These are phyloP conservation scores for Diabrotica virgifera DNA, from an alignment of 1,140 invertebrate genomes.

Conservation along the genomic window DNA sequence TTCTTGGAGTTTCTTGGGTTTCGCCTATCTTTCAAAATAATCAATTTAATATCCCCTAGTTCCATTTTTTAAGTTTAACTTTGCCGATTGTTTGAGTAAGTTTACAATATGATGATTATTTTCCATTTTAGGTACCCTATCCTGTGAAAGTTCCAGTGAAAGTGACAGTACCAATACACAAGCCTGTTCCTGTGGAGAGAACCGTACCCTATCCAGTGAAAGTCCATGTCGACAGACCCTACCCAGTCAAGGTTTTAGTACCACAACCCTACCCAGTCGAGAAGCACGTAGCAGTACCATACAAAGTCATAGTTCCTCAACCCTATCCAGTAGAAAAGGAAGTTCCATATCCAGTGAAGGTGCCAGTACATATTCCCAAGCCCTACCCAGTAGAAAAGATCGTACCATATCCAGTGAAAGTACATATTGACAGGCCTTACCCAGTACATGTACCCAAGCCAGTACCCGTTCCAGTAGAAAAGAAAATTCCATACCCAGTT, in stretches of 20 bases:
- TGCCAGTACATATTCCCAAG: constrained; percentile 58
- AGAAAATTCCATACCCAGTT: constrained; percentile 48
- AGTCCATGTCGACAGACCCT: constrained; percentile 64
- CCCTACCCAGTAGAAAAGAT: constrained; percentile 58
- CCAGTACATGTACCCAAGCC: constrained; percentile 54
- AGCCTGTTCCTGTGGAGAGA: constrained; percentile 71
- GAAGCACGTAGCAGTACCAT: constrained; percentile 61
- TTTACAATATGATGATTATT: too few relatives aligned
- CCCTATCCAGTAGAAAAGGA: constrained; percentile 66
- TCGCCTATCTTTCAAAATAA: too few relatives aligned
- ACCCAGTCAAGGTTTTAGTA: constrained; percentile 63
- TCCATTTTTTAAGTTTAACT: too few relatives aligned
- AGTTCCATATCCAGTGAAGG: constrained; percentile 59
- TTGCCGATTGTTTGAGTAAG: too few relatives aligned
- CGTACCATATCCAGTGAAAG: constrained; percentile 62
- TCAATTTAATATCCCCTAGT: too few relatives aligned
- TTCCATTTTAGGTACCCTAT: constrained; percentile 46
- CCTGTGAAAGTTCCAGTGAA: constrained; percentile 64
- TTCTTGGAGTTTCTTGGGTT: too few relatives aligned
- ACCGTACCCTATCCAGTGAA: constrained; percentile 68
- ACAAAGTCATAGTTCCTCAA: constrained; percentile 60
- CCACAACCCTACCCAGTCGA: constrained; percentile 68
- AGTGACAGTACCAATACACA: constrained; percentile 60
- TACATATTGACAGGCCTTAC: constrained; percentile 57
- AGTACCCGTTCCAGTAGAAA: constrained; percentile 46